Evolutionary conservation across 2,113 vertebrate species (phyloP), one percentile per base, ranked within the genome.

Genomic region (Lagopus leucura): DNA sequence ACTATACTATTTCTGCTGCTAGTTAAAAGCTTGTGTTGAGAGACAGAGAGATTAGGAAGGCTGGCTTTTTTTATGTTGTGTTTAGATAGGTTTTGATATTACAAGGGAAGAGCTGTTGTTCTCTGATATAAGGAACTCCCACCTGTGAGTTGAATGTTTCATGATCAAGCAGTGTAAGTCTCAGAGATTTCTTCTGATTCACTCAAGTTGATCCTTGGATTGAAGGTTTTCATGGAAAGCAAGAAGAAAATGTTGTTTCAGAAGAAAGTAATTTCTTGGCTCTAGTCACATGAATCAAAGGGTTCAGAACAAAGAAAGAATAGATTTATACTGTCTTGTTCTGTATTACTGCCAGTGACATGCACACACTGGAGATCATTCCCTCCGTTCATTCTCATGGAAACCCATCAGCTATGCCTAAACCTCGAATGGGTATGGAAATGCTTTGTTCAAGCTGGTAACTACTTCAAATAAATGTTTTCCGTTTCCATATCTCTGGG

Each of bases 351-450:
- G 40, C 34, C 45, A 77, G 28, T 30, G 55, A 16, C 32, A 69
- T 18, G 11, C 4, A 65, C 8, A 47, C 16, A 67, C 7, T 11
- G 74, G 32, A 69, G 12, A 78, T 72, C 5, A 42, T 55, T 78
- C 36, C 48, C 55, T 57, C 10, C 19, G 18, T 20, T n/a, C 30
- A 57, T 19, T n/a, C 55, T 19, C 30, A 57, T n/a, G 18, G 30
- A 76, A 88, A 65, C 2, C 6, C 24, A 27, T 19, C 19, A 71
- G 13, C 25, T 0, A 0, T 8, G 2, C 8, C 2, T 32, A 82
- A 10, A 65, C 2, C 25, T 63, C 14, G 12, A 30, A 54, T 13
- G 18, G n/a, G 69, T 69, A n/a, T 17, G 7, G 82, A 86, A 77
- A 7, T 64, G 8, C 10, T 89, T 77, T 75, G 5, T 32, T 86